Percentiles rank a stretch among this genome's conserved stretches.
These are phyloP conservation scores for Neopelma chrysocephalum DNA, from an alignment of 2,797 vertebrate species.

Conservation along the genomic window DNA sequence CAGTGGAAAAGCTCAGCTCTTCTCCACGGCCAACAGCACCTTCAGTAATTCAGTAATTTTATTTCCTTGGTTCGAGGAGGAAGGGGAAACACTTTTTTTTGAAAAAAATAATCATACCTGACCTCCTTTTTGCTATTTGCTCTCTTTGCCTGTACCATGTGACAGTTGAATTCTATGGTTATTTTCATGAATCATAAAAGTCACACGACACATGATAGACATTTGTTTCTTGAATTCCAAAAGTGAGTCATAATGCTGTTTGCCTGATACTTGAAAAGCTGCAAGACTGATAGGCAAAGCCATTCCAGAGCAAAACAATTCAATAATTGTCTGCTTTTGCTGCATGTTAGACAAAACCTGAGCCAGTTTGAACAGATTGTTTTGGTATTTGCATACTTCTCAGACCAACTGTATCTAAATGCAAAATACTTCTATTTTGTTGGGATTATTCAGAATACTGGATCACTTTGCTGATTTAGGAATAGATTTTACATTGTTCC, in stretches of 20 bases:
- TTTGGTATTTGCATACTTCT: not conserved
- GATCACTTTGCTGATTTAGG: not conserved
- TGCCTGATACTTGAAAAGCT: conserved; percentile 18
- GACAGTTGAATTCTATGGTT: not conserved
- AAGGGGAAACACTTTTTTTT: not conserved
- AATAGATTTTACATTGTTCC: not conserved
- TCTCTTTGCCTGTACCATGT: not conserved
- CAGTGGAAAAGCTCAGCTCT: not conserved
- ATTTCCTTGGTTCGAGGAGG: not conserved
- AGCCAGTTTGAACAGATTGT: not conserved
- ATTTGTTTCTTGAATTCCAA: conserved; percentile 24
- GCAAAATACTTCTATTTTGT: not conserved
- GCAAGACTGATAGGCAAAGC: not conserved
- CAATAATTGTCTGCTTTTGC: not conserved
- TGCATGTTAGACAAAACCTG: not conserved
- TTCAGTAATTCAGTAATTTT: not conserved
- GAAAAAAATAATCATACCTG: not conserved
- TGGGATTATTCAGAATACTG: not conserved
- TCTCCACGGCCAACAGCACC: not conserved
- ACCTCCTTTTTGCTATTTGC: not conserved
- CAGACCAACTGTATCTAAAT: not conserved
- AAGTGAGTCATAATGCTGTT: conserved; percentile 32
- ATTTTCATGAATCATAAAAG: conserved; percentile 37
- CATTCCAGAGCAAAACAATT: conserved; percentile 35
- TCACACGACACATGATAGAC: not conserved